Evolutionary conservation across 2,113 vertebrate species (phyloP), one percentile per base, ranked within the genome.

Genomic region (Ailuropoda melanoleuca): DNA sequence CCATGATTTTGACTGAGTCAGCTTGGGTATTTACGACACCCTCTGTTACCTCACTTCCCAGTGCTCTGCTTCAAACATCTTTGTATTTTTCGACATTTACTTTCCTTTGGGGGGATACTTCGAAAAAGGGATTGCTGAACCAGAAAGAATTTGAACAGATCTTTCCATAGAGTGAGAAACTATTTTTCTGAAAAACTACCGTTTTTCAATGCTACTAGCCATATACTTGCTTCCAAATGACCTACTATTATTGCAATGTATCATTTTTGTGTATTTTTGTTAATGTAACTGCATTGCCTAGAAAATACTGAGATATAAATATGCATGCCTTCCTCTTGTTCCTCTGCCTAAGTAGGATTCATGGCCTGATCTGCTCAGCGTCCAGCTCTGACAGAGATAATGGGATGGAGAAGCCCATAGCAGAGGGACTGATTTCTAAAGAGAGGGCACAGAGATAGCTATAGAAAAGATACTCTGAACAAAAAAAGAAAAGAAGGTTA

Each of bases 51-150:
- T 83, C 31, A 14, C n/a, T 78, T 88, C 68, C 58, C 53, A 14
- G 23, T 23, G 39, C 23, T 46, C 1, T 58, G 83, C 70, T 84
- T 95, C 88, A 92, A 48, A 94, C 48, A 55, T 48, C 62, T 60
- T 85, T 88, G 88, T 85, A 37, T 55, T 55, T 80, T 84, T 34
- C 89, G 83, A 96, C 34, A 72, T 68, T 88, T 81, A 74, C 83
- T 95, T 97, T 75, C 58, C 78, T 89, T 92, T 60, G 19, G 58
- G 70, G 82, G 37, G 56, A 53, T 85, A 78, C 74, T 96, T 96
- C 83, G 60, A 58, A 97, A 94, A 95, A 92, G 48, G 70, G 48
- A 94, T 96, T 75, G 88, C 77, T 89, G 70, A 95, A 88, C 95
- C 88, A 94, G 88, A 92, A 95, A 80, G 46, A 88, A 85, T 66